A percentile compares a stretch with the other conserved stretches of the same genome.
Conservation (phyloP, 2,113 vertebrate genomes). For the Asarcornis scutulata region DNA sequence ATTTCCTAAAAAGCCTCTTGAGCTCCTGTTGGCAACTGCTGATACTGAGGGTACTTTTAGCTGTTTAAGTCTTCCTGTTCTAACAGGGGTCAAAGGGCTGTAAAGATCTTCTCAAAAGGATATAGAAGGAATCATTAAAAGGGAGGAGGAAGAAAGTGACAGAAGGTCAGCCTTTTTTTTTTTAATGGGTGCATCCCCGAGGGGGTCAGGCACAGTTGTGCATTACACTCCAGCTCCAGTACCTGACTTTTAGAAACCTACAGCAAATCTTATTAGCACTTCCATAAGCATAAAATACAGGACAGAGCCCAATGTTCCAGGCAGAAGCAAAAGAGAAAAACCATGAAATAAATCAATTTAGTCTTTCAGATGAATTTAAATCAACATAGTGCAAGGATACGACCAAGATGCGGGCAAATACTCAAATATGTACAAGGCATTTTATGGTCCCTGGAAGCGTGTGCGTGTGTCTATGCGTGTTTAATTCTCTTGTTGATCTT, state of each 20-base stretch:
- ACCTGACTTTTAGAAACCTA: conserved; percentile 72
- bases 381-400: neutral
- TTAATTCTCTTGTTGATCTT: conserved; percentile 55
- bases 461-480: neutral
- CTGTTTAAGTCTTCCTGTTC: conserved; percentile 79
- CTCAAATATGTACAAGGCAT: conserved; percentile 14
- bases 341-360: conserved; percentile 64
- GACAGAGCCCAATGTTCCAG: conserved; percentile 1
- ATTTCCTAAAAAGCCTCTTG: conserved; percentile 79
- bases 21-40: conserved; percentile 70
- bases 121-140: conserved; percentile 82
- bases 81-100: conserved; percentile 83
- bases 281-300: conserved; percentile 48
- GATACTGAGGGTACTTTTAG: conserved; percentile 73
- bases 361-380: conserved; percentile 54
- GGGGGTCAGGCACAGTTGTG: conserved; percentile 63
- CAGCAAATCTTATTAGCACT: conserved; percentile 71
- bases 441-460: neutral
- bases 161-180: conserved; percentile 78
- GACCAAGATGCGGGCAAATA: conserved; percentile 34
- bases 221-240: conserved; percentile 69
- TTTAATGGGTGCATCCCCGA: conserved; percentile 77
- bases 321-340: conserved; percentile 49
- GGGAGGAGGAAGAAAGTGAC: conserved; percentile 78
- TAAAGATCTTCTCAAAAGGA: conserved; percentile 82